phyloP scores from a whole-genome alignment of 2,113 vertebrate genomes.

The Myotis lucifugus region DNA sequence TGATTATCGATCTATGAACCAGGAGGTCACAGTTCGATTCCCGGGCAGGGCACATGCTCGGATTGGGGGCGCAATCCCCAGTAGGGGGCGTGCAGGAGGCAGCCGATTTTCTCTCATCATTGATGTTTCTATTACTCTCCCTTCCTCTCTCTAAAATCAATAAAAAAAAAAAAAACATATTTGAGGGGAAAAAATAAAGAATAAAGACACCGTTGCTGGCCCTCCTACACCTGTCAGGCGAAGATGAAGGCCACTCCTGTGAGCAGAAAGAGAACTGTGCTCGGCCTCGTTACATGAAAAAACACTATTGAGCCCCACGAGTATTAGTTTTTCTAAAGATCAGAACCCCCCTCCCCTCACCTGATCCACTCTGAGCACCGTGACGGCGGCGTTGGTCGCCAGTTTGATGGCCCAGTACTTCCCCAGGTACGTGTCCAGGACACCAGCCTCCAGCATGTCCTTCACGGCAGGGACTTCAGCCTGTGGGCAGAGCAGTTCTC shows the following conservation, averaged over 20 bases:
- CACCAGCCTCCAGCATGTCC: constrained; percentile 93
- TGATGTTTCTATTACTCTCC: too few species aligned
- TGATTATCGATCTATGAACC: too few species aligned
- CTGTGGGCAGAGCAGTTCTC: constrained; percentile 78
- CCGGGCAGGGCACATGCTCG: too few species aligned
- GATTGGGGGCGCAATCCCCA: too few species aligned
- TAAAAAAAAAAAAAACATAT: too few species aligned
- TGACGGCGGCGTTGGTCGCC: constrained; percentile 96
- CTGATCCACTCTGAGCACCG: constrained; percentile 97
- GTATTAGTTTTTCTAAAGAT: background rate
- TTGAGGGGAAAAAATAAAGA: background rate
- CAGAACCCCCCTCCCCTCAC: constrained; percentile 80
- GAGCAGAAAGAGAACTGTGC: background rate
- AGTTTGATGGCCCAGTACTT: constrained; percentile 97
- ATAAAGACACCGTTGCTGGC: rapidly evolving
- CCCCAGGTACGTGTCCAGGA: constrained; percentile 94
- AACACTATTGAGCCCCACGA: background rate
- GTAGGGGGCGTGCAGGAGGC: too few species aligned
- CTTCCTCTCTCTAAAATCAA: too few species aligned
- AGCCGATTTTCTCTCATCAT: too few species aligned
- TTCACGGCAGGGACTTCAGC: constrained; percentile 92
- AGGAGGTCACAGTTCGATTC: too few species aligned
- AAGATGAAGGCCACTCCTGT: background rate
- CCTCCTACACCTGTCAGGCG: background rate
- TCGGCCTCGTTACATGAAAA: background rate